A percentile compares a stretch with the other conserved stretches of the same genome.
These are phyloP conservation scores for Sitta europaea DNA, from an alignment of 2,113 vertebrate species.

Conservation along the genomic window DNA sequence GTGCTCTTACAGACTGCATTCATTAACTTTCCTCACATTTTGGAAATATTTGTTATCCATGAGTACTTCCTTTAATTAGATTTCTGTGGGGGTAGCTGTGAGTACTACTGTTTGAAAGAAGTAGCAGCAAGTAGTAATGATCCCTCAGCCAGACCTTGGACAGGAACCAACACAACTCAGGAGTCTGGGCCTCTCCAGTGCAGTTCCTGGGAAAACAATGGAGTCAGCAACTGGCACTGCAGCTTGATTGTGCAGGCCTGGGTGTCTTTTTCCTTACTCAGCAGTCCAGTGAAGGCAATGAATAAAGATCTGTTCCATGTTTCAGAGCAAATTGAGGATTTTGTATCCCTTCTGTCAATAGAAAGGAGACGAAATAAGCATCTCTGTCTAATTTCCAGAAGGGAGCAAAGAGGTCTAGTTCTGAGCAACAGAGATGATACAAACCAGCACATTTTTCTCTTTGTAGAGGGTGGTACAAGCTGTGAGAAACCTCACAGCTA, in stretches of 20 bases:
- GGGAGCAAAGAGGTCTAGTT: not conserved
- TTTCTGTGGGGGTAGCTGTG: not conserved
- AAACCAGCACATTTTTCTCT: not conserved
- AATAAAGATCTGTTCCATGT: not conserved
- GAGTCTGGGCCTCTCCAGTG: not conserved
- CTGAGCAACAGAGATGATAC: not conserved
- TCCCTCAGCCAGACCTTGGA: not conserved
- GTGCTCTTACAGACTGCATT: not conserved
- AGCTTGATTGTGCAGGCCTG: not conserved
- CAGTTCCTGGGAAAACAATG: not conserved
- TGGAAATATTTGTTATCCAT: not conserved
- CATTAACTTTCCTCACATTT: not conserved
- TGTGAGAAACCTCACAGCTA: not conserved
- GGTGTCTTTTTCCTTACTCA: not conserved
- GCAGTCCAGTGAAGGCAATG: not conserved
- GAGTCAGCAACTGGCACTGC: not conserved
- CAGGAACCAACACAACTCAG: not conserved
- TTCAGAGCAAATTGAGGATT: not conserved
- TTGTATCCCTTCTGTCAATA: not conserved
- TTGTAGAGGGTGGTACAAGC: not conserved
- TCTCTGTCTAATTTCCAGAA: not conserved
- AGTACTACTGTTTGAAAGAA: not conserved
- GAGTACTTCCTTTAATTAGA: not conserved
- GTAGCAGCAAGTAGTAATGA: not conserved
- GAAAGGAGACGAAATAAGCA: not conserved